Evolutionary conservation across 1,140 invertebrate species (phyloP).

Genomic region (Philaenus spumarius): DNA sequence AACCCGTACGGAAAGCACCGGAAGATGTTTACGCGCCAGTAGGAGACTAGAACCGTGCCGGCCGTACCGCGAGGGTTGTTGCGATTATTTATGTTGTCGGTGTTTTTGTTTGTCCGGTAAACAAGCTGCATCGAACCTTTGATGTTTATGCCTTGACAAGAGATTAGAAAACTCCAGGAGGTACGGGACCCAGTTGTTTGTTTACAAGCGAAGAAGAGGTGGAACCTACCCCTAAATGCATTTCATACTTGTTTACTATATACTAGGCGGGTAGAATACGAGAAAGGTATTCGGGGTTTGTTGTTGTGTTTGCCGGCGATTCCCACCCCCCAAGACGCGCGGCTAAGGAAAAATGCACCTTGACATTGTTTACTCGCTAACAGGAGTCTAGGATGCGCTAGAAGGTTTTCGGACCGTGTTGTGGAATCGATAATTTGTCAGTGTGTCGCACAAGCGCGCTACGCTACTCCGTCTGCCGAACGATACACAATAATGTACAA

Average conservation of each 20-base stretch:
- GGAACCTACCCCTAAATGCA: no score
- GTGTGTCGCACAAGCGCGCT: background rate
- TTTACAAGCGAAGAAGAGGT: background rate
- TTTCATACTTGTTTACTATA: constrained; percentile 6
- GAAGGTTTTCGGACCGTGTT: constrained; percentile 4
- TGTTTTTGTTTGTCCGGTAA: constrained; percentile 10
- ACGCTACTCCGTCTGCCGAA: background rate
- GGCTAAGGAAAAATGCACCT: constrained; percentile 25
- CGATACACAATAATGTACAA: background rate
- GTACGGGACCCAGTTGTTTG: background rate
- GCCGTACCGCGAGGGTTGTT: background rate
- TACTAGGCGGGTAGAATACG: constrained; percentile 13
- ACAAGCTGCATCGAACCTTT: background rate
- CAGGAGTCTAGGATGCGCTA: constrained; percentile 15
- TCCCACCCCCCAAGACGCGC: background rate
- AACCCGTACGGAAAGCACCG: background rate
- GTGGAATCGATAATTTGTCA: constrained; percentile 7
- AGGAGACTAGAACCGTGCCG: background rate
- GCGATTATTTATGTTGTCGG: background rate
- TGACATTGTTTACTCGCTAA: constrained; percentile 24
- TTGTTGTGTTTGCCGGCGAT: constrained; percentile 6
- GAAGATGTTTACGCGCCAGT: constrained; percentile 4
- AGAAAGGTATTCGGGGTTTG: background rate
- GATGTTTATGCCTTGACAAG: constrained; percentile 10
- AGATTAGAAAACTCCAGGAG: background rate